Base-by-base conservation (phyloP, 2,888 invertebrate genomes). In the Nipponacmea schrenckii region DNA sequence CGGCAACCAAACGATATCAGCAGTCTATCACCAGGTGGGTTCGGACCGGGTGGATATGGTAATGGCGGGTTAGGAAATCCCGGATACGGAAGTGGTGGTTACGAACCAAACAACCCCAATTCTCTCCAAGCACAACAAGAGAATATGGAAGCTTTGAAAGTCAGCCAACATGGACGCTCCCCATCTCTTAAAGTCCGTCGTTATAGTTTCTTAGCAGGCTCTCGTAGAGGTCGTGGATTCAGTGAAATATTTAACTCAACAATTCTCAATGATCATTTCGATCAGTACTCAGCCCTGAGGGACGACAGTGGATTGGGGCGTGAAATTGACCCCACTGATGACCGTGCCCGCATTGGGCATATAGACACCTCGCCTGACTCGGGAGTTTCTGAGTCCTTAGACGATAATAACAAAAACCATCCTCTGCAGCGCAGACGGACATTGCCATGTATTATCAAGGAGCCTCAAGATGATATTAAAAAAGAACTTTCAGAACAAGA, bases 201-300 rank as follows among this genome's bases (percentile, higher is more conserved):
- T 17, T 85, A 85, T 78, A 85, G 84, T 73, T 85, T 85, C 75
- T 79, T 85, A 71, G 85, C 85, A 39, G 85, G 85, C 50, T 85
- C 85, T 45, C 79, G 84, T 65, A 77, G 84, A 64, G 85, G 85
- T 27, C 77, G 84, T 65, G 84, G 84, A 27, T 84, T 84, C 77
- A 85, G 84, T 77, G 85, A 86, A 72, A 80, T 87, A 31, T 85
- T 87, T 73, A 86, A 86, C 77, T 86, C 87, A 73, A 84, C 86
- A 24, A 84, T 88, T 69, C 79, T 88, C 62, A 86, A 84, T 74
- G 88, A 88, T 78, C 88, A 88, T 77, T 88, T 88, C 79, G 88
- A 88, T 81, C 88, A 88, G 83, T 88, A 88, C 79, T 81, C 84
- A 48, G 83, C 84, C 71, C 72, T 72, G 26, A 77, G 79, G 68